Evolutionary conservation across 2,888 invertebrate species (phyloP), one percentile per base, ranked within the genome.

Genomic region (Eilema sororculum): DNA sequence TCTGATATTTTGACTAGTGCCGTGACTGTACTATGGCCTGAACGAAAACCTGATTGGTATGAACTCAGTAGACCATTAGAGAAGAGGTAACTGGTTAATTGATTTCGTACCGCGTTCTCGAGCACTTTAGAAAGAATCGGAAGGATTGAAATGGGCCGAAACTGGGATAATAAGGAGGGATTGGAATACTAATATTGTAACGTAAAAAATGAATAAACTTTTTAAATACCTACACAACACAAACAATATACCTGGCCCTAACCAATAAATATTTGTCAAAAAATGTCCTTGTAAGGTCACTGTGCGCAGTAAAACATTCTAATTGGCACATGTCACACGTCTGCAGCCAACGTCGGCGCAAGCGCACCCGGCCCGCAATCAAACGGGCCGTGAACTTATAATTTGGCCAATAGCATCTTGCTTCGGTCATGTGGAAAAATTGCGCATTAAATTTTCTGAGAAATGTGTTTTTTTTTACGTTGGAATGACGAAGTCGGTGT

Each of bases 361-460:
- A 12, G 73, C 73, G 72, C 73, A 71, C 75, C 16, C 4, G 74
- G 65, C 61, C 74, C 70, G 71, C 70, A 67, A 76, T 81, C 75
- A 78, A 74, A 24, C 74, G 79, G 70, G 33, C 78, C 77, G 64
- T 79, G 84, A 85, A 81, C 83, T 81, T 63, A 65, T 52, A 65
- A 67, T 73, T 67, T 16, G 71, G 56, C 75, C 78, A 82, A 76
- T 66, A 62, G 67, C 52, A 61, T 37, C 30, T 28, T 58, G 57
- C 71, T 78, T 74, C 66, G 65, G 64, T 58, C 64, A 63, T 65
- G 57, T 16, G 24, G 16, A 66, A 64, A 65, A 65, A 69, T 61
- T 65, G 65, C 67, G 64, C 66, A 69, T n/a, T 63, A 68, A 56
- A 59, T 52, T 74, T 74, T 73, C 69, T 8, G 33, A 10, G 24